Evolutionary conservation across 2,113 vertebrate genomes (phyloP), one percentile per base, ranked within the genome.

Genomic region (Rhombomys opimus): DNA sequence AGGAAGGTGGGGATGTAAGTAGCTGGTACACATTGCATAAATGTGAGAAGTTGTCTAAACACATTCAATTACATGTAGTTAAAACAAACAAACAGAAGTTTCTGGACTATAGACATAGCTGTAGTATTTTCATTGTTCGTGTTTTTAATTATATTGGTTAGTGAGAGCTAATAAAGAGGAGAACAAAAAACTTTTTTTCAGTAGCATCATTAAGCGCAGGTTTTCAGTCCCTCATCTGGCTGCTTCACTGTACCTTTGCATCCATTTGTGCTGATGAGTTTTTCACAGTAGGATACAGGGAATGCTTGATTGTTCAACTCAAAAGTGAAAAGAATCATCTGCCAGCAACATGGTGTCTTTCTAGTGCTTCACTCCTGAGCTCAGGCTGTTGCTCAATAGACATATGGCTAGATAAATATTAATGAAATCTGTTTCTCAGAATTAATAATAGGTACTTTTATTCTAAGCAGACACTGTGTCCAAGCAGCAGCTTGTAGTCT

Each of bases 301-400:
- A 93, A 78, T 80, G 32, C 46, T 93, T 92, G 75, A 81, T 82
- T 89, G 67, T 94, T 95, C 91, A 67, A 10, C 0, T 0, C 57
- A 4, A 76, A 23, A 92, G 32, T 97, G 97, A 93, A 96, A 97
- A 90, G 94, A 98, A 98, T 98, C 98, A 98, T 98, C 98, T 98
- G 98, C 98, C 97, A 95, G 91, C 95, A 97, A 90, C 93, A 94
- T 96, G 81, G 90, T 95, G 91, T 95, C 27, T 94, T 96, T 97
- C 87, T 5, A n/a, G 61, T 46, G 67, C 95, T 97, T 93, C 96
- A 95, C 7, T 80, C 41, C 52, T 22, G 22, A 95, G 27, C 90
- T 76, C 94, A 84, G 46, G 25, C 90, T 97, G 59, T 77, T 96
- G 61, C 92, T 54, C 91, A 87, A 5, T 90, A 87, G 73, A 96